These are phyloP conservation scores for Salvator merianae DNA, from an alignment of 2,113 vertebrate genomes.

Conservation along the genomic window DNA sequence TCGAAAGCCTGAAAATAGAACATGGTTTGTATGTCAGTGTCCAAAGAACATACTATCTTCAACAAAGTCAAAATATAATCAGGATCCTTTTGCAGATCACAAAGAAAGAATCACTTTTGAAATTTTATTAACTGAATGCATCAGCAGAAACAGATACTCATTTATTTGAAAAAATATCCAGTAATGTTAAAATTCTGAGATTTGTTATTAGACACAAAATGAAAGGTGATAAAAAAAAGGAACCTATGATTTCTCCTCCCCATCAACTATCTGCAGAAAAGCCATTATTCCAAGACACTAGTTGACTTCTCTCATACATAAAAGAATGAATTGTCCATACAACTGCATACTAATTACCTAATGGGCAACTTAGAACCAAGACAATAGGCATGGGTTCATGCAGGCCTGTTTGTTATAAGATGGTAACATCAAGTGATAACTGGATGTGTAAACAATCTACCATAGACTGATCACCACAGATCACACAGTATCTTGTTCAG, in stretches of 20 bases:
- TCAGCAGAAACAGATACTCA: slow-evolving; percentile 36
- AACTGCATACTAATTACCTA: neutral
- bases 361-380: neutral
- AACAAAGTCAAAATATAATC: neutral
- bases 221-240: slow-evolving; percentile 7
- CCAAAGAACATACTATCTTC: neutral
- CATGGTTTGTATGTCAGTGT: too few species aligned
- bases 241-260: slow-evolving; percentile 30
- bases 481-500: neutral
- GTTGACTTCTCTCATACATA: neutral
- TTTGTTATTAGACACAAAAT: slow-evolving; percentile 40
- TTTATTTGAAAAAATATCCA: slow-evolving; percentile 33
- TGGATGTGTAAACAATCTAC: neutral
- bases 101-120: neutral
- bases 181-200: slow-evolving; percentile 20
- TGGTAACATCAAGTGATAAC: neutral
- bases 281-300: neutral
- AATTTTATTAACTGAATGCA: slow-evolving; percentile 29
- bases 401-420: neutral
- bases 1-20: too few species aligned
- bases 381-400: neutral
- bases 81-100: slow-evolving; percentile 11
- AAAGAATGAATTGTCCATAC: neutral
- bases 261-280: neutral
- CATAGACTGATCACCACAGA: neutral